Base-by-base conservation (phyloP, 2,113 vertebrate species). In the Dolichotis patagonum region DNA sequence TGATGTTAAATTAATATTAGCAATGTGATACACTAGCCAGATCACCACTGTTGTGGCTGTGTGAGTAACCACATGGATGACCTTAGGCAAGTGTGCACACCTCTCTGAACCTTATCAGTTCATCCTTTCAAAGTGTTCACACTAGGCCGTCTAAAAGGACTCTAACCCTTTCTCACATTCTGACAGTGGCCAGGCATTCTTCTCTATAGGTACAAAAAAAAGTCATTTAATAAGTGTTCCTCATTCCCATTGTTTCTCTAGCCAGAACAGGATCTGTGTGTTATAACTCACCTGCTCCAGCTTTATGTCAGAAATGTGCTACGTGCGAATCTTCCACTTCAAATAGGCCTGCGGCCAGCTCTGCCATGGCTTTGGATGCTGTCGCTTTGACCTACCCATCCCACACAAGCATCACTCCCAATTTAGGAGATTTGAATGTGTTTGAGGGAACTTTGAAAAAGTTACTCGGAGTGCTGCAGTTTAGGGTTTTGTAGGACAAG, bases 391-490 rank as follows among this genome's bases (percentile, higher is more conserved):
- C n/a, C 84, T 14, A 3, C 43, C 43, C 28, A 1, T 49, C 12
- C 73, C 24, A 77, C 73, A 20, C 41, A 35, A 1, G 35, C 38
- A 22, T 91, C 46, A 30, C 12, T 75, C 56, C 75, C 63, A n/a
- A 46, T 82, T 87, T 58, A 94, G 83, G 82, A 82, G 38, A 88
- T 0, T 3, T 8, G 19, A 85, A 62, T 85, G 32, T 28, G 26
- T 94, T 90, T 75, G 11, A 73, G 80, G 60, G 63, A 43, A 35
- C 35, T 90, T 89, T 95, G 19, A 46, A 38, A 90, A 92, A 69
- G 38, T 83, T 52, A 46, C 35, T 56, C 84, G 38, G 24, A 56
- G n/a, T 62, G 7, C 58, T 84, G 1, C 35, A 62, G 43, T 93
- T 67, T 84, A 0, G 46, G 6, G 7, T 97, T 73, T 86, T 54